Percentiles rank a stretch among this genome's conserved stretches.
Evolutionary conservation across 2,797 vertebrate genomes (phyloP).

Genomic region (Anguilla pacifica): DNA sequence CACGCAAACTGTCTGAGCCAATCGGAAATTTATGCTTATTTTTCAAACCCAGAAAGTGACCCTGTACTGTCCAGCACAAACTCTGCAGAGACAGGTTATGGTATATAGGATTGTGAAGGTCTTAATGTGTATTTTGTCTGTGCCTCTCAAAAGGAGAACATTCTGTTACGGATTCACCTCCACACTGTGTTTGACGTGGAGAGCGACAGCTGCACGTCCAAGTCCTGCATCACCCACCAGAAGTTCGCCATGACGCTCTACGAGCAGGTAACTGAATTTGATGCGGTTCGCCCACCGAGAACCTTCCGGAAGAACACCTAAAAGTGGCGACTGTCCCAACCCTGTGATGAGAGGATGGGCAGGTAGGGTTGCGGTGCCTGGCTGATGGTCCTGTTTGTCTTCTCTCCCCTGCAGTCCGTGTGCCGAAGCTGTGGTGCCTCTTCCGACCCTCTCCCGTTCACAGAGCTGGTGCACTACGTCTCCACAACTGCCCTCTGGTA

Average conservation of each 20-base stretch:
- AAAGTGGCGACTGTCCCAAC: neutral
- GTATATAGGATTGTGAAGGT: neutral
- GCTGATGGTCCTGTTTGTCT: constrained; percentile 25
- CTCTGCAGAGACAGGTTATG: neutral
- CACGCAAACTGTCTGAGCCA: neutral
- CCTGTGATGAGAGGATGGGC: constrained; percentile 37
- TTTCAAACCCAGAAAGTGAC: neutral
- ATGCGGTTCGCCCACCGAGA: no score
- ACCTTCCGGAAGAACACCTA: constrained; percentile 11
- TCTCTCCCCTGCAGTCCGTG: constrained; percentile 76
- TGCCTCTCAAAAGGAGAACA: constrained; percentile 83
- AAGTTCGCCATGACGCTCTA: constrained; percentile 98
- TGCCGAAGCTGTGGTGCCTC: constrained; percentile 94
- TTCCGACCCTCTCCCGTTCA: constrained; percentile 95
- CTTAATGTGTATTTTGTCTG: neutral
- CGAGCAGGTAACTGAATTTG: constrained; percentile 81
- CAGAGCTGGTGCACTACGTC: constrained; percentile 95
- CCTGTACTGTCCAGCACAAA: neutral
- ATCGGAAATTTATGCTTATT: neutral
- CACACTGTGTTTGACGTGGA: constrained; percentile 89
- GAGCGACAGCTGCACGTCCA: constrained; percentile 90
- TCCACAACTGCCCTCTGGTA: constrained; percentile 96
- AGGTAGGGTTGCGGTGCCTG: constrained; percentile 40
- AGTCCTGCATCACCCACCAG: constrained; percentile 94
- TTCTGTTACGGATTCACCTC: constrained; percentile 91